These are phyloP conservation scores for Dinomys branickii DNA, from an alignment of 2,113 vertebrate species.

Conservation along the genomic window DNA sequence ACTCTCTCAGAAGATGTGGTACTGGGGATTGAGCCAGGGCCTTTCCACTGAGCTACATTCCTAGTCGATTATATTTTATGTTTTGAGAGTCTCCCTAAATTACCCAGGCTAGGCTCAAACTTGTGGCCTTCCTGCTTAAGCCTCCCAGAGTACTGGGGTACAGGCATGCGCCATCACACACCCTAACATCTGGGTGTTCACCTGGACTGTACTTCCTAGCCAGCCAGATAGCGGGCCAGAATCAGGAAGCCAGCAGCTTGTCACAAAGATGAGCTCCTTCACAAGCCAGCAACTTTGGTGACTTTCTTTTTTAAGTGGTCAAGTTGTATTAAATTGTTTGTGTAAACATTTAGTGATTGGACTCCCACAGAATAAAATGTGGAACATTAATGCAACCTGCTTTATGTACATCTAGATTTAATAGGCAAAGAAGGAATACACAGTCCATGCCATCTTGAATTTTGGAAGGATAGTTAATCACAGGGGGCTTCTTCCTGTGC, in stretches of 20 bases:
- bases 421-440: background rate
- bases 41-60: background rate
- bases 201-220: background rate
- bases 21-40: background rate
- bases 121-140: background rate
- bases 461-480: background rate
- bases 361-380: slow-evolving; percentile 17
- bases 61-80: background rate
- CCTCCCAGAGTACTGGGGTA: background rate
- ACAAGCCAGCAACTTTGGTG: background rate
- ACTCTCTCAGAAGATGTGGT: background rate
- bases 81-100: background rate
- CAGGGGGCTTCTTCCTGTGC: background rate
- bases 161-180: background rate
- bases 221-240: background rate
- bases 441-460: background rate
- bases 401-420: background rate
- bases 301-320: slow-evolving; percentile 3
- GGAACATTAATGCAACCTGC: background rate
- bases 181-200: background rate
- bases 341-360: background rate
- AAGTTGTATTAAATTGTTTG: background rate
- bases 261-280: too few relatives aligned
- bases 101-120: background rate
- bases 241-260: background rate